These are phyloP conservation scores for Aspidiotus destructor DNA, from an alignment of 2,888 invertebrate genomes.

Conservation along the genomic window DNA sequence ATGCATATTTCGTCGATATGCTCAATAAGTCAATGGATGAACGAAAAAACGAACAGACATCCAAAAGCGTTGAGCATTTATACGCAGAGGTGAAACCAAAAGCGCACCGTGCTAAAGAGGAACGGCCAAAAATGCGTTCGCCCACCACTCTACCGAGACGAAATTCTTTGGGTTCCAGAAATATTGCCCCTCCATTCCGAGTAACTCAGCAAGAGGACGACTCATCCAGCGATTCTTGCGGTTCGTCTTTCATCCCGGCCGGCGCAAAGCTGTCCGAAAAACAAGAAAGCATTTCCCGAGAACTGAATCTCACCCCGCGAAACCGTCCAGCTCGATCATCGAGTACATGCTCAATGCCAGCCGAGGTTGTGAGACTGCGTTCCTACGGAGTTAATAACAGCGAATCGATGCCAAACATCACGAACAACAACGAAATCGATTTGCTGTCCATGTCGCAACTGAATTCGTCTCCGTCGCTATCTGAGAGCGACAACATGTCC, in stretches of 20 bases:
- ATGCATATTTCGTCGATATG: slow-evolving; percentile 27
- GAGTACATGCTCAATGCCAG: slow-evolving; percentile 41
- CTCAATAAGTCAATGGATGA: slow-evolving; percentile 27
- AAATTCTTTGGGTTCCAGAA: background rate
- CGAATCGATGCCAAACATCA: slow-evolving; percentile 61
- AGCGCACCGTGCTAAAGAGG: background rate
- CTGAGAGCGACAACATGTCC: slow-evolving; percentile 49
- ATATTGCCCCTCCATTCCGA: background rate
- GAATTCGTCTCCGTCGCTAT: slow-evolving; percentile 39
- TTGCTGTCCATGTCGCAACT: slow-evolving; percentile 34
- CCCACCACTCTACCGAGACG: background rate
- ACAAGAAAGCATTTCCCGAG: slow-evolving; percentile 1
- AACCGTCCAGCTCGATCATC: slow-evolving; percentile 11
- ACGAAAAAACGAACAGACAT: background rate
- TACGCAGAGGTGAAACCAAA: background rate
- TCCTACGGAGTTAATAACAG: slow-evolving; percentile 45
- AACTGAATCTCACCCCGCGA: background rate
- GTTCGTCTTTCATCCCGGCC: slow-evolving; percentile 23
- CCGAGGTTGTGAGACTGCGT: slow-evolving; percentile 34
- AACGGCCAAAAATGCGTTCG: background rate
- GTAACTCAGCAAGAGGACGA: slow-evolving; percentile 5
- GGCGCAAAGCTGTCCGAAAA: slow-evolving; percentile 9
- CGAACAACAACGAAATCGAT: slow-evolving; percentile 16
- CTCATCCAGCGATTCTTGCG: slow-evolving; percentile 30
- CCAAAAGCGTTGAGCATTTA: slow-evolving; percentile 9